These are phyloP conservation scores for Artibeus lituratus DNA, from an alignment of 2,797 vertebrate genomes.

Conservation along the genomic window DNA sequence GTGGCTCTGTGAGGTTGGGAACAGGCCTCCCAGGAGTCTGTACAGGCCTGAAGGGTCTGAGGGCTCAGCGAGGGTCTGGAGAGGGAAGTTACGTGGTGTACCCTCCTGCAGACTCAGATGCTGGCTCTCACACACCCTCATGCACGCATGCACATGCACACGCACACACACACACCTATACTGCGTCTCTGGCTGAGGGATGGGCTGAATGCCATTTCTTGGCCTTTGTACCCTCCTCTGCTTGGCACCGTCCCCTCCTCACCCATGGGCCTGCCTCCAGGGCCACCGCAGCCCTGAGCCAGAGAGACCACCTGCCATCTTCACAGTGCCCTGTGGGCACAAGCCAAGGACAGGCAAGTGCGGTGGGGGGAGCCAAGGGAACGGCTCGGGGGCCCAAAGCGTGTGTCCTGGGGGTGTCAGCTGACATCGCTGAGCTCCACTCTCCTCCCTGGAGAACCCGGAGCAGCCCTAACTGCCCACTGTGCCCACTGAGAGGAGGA, in stretches of 20 bases:
- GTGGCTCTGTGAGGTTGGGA: background rate
- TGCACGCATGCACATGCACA: too few relatives aligned
- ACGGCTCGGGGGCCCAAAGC: background rate
- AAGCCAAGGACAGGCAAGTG: background rate
- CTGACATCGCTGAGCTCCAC: background rate
- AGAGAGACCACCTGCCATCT: background rate
- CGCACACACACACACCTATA: background rate
- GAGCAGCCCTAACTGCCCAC: accelerated
- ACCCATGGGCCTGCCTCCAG: accelerated
- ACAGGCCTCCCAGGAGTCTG: background rate
- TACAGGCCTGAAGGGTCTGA: background rate
- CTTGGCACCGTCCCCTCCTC: accelerated
- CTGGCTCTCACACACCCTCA: background rate
- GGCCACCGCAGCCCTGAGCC: background rate
- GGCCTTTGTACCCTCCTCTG: background rate
- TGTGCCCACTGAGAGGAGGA: accelerated
- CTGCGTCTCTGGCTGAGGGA: accelerated
- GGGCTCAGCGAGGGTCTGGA: background rate
- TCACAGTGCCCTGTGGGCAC: background rate
- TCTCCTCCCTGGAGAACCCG: background rate
- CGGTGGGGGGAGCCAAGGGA: background rate
- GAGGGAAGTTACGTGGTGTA: background rate
- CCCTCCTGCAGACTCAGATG: background rate
- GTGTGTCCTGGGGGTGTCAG: accelerated
- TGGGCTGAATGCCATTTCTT: accelerated